Percentiles rank a stretch among this genome's conserved stretches.
Conservation (phyloP, 2,888 invertebrate species). For the Strigamia maritima region DNA sequence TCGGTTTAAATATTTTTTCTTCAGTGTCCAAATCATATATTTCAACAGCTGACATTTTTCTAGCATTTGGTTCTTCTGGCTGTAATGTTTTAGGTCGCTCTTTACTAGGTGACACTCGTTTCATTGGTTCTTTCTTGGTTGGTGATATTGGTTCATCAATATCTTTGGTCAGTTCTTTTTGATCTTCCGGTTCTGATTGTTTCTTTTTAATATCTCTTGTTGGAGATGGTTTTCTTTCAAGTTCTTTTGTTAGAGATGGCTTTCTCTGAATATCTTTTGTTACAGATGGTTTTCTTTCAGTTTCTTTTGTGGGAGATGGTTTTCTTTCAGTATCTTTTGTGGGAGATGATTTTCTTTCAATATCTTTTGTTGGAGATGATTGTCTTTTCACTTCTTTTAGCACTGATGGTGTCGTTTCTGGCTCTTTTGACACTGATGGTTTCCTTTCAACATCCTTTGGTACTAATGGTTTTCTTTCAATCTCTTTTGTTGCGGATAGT, state of each 20-base stretch:
- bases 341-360: too few relatives aligned
- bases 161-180: too few relatives aligned
- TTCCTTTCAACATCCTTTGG: neutral
- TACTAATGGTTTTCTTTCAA: neutral
- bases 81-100: neutral
- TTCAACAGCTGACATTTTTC: neutral
- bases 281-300: neutral
- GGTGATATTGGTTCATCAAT: neutral
- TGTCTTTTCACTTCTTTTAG: neutral
- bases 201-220: slow-evolving; percentile 7
- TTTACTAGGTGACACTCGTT: neutral
- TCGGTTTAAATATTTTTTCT: neutral
- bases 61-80: neutral
- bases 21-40: neutral
- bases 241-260: neutral
- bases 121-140: neutral
- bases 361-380: neutral
- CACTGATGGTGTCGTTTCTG: too few relatives aligned
- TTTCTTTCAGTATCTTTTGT: neutral
- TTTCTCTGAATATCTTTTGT: neutral
- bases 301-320: neutral
- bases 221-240: neutral
- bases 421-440: too few relatives aligned
- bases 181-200: neutral
- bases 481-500: neutral